Percentiles rank a stretch among this genome's conserved stretches.
Conservation (phyloP, 2,113 vertebrate species). For the Oreochromis niloticus region DNA sequence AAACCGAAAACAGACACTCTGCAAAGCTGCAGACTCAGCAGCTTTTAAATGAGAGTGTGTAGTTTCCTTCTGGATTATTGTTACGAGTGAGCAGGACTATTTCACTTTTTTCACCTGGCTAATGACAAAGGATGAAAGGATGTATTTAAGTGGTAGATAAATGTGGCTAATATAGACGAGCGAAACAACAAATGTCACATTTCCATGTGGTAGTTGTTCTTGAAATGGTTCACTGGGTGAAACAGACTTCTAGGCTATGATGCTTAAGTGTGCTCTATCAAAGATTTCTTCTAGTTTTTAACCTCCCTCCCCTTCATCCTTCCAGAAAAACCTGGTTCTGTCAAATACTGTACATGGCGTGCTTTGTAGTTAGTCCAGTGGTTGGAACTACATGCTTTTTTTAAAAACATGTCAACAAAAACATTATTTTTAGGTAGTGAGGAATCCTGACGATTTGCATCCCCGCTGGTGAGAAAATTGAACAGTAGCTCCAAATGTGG, state of each 20-base stretch:
- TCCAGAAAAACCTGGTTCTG: neutral
- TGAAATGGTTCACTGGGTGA: neutral
- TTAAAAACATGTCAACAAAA: neutral
- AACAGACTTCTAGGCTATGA: neutral
- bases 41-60: neutral
- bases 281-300: neutral
- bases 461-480: neutral
- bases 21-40: neutral
- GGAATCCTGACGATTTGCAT: neutral
- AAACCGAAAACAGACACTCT: neutral
- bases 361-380: neutral
- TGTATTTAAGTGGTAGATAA: neutral
- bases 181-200: constrained; percentile 9
- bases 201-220: neutral
- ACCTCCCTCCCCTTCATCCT: neutral
- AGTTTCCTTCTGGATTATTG: neutral
- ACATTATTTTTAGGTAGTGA: neutral
- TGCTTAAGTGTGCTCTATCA: neutral
- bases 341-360: neutral
- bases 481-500: neutral
- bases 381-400: neutral
- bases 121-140: neutral
- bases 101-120: neutral
- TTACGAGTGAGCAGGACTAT: neutral
- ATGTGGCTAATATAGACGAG: neutral